Evolutionary conservation across 2,797 vertebrate genomes (phyloP).

Genomic region (Megaceryle alcyon): DNA sequence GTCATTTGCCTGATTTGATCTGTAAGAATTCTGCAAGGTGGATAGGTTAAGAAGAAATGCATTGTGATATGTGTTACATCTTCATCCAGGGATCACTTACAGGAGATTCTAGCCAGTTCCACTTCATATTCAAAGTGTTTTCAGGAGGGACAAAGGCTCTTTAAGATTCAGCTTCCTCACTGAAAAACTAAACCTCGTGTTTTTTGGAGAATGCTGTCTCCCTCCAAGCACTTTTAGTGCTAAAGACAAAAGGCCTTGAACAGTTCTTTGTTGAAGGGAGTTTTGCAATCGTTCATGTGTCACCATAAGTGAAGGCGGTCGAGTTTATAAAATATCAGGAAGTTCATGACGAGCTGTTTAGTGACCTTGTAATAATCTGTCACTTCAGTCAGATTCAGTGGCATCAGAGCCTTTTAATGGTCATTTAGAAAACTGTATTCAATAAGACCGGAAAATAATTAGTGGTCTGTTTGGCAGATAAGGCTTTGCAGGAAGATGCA

Average conservation of each 20-base stretch:
- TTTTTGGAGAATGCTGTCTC: slow-evolving; percentile 50
- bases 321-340: slow-evolving; percentile 56
- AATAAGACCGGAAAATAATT: slow-evolving; percentile 54
- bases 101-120: slow-evolving; percentile 20
- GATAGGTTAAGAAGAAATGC: slow-evolving; percentile 18
- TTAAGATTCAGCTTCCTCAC: slow-evolving; percentile 67
- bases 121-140: slow-evolving; percentile 17
- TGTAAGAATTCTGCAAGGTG: neutral
- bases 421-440: slow-evolving; percentile 46
- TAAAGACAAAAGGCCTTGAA: slow-evolving; percentile 58
- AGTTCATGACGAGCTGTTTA: neutral
- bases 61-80: neutral
- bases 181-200: slow-evolving; percentile 69
- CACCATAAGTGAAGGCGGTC: slow-evolving; percentile 23
- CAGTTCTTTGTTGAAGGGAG: slow-evolving; percentile 70
- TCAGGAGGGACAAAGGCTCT: slow-evolving; percentile 62
- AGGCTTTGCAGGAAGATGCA: slow-evolving; percentile 26
- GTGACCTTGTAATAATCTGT: slow-evolving; percentile 53
- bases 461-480: slow-evolving; percentile 29
- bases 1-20: slow-evolving; percentile 12
- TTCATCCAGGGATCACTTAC: slow-evolving; percentile 43
- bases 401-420: slow-evolving; percentile 23
- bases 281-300: slow-evolving; percentile 65
- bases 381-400: slow-evolving; percentile 40
- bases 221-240: slow-evolving; percentile 45